phyloP scores from a whole-genome alignment of 2,888 invertebrate species.

The Plemyria rubiginata region DNA sequence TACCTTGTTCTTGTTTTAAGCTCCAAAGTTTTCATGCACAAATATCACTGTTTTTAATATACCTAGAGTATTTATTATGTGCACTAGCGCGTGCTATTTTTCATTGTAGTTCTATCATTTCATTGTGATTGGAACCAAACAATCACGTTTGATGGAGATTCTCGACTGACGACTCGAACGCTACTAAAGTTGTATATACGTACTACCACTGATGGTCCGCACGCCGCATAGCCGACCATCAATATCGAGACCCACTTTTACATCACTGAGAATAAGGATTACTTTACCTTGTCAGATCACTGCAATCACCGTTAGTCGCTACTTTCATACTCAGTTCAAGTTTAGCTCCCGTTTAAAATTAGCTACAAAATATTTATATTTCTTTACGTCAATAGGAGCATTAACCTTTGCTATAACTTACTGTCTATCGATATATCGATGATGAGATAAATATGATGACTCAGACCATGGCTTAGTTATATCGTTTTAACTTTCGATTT shows the following conservation, averaged over 20 bases:
- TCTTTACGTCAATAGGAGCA: slow-evolving; percentile 32
- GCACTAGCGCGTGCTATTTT: slow-evolving; percentile 39
- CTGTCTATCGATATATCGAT: not conserved
- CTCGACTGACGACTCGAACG: slow-evolving; percentile 40
- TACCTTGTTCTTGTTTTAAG: slow-evolving; percentile 35
- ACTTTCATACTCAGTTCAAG: slow-evolving; percentile 39
- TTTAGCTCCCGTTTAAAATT: slow-evolving; percentile 31
- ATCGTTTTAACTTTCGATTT: too few species aligned
- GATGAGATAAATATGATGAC: not conserved
- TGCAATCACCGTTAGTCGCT: slow-evolving; percentile 38
- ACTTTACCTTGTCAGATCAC: slow-evolving; percentile 20
- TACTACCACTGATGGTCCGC: slow-evolving; percentile 33
- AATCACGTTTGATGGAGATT: slow-evolving; percentile 36
- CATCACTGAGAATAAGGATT: slow-evolving; percentile 13
- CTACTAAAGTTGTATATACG: slow-evolving; percentile 45
- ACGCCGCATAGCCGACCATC: slow-evolving; percentile 31
- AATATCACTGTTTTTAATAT: slow-evolving; percentile 28
- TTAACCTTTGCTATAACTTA: slow-evolving; percentile 33
- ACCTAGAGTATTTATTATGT: slow-evolving; percentile 14
- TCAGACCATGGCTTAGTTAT: not conserved
- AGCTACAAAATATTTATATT: slow-evolving; percentile 38
- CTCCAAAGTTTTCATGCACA: slow-evolving; percentile 27
- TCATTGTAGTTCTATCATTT: slow-evolving; percentile 36
- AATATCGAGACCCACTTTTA: slow-evolving; percentile 24
- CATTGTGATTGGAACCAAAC: slow-evolving; percentile 29